Base-by-base conservation (phyloP, 2,797 vertebrate species). In the Darevskia mixta region DNA sequence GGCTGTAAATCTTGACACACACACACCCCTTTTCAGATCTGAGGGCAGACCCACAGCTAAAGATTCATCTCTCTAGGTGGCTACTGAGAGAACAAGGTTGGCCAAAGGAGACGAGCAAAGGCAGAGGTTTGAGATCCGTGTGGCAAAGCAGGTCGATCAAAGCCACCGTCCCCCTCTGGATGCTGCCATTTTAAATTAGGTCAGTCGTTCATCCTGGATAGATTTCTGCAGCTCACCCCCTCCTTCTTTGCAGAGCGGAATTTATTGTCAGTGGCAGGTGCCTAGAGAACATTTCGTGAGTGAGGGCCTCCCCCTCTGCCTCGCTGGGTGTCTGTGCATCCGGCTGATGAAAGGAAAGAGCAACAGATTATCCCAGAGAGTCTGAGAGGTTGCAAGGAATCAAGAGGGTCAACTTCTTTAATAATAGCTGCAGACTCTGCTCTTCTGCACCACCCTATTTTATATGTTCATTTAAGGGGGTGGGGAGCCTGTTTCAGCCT, bases 171-270 rank as follows among this genome's bases (percentile, higher is more conserved):
- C 49, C 89, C 93, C 71, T 17, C 89, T 58, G 83, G 80, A 4
- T 13, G 90, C 92, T 92, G 95, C 93, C 82, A 2, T 15, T 79
- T 79, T 41, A 88, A 95, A 95, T 95, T 93, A 94, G 95, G 94
- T 94, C 96, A 95, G 79, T 86, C 87, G 86, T 78, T 79, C 88
- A 58, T 92, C 90, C 64, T 11, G 8, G 82, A 85, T 58, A 20
- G 20, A 88, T 89, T 91, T 80, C 89, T 79, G 64, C 41, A 87
- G 23, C 43, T 4, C 82, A 71, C 32, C n/a, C 90, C 78, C 58
- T 7, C 77, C 0, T 0, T 38, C 23, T 27, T 38, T 4, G 17
- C 66, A 6, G 71, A 73, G 72, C 0, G 10, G 79, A 43, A 87
- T 69, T 89, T 88, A 79, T 89, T 75, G 76, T 4, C 49, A 0